Conservation (phyloP, 1,140 invertebrate genomes). For the Macrosteles quadrilineatus region DNA sequence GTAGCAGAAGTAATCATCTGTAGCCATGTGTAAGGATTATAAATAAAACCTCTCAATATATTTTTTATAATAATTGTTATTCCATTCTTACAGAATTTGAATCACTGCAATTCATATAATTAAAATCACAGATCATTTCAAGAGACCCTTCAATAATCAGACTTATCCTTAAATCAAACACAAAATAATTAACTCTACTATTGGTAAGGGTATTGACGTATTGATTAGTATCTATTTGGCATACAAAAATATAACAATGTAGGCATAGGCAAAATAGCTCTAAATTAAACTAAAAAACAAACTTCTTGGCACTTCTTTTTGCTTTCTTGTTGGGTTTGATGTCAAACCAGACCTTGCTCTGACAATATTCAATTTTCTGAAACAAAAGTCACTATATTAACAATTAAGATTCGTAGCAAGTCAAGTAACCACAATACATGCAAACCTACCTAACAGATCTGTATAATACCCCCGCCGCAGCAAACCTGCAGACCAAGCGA, state of each 20-base stretch:
- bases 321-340: slow-evolving; percentile 38
- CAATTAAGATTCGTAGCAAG: no score
- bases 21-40: no score
- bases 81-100: no score
- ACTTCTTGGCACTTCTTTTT: background rate
- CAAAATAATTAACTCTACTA: background rate
- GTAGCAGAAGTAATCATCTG: no score
- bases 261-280: background rate
- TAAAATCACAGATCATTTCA: slow-evolving; percentile 12
- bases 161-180: background rate
- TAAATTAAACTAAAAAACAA: slow-evolving; percentile 6
- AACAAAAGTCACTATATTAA: slow-evolving; percentile 40
- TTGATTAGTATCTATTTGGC: slow-evolving; percentile 2
- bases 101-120: no score
- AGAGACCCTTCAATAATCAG: background rate
- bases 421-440: no score
- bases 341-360: slow-evolving; percentile 51
- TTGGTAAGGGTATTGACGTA: background rate
- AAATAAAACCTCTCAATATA: no score
- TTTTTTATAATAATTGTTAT: no score
- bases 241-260: slow-evolving; percentile 14
- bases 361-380: slow-evolving; percentile 54
- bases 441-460: no score
- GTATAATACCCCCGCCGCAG: no score
- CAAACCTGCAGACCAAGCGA: no score